Evolutionary conservation across 2,113 vertebrate species (phyloP), one percentile per base, ranked within the genome.

Genomic region (Terrapene triunguis): DNA sequence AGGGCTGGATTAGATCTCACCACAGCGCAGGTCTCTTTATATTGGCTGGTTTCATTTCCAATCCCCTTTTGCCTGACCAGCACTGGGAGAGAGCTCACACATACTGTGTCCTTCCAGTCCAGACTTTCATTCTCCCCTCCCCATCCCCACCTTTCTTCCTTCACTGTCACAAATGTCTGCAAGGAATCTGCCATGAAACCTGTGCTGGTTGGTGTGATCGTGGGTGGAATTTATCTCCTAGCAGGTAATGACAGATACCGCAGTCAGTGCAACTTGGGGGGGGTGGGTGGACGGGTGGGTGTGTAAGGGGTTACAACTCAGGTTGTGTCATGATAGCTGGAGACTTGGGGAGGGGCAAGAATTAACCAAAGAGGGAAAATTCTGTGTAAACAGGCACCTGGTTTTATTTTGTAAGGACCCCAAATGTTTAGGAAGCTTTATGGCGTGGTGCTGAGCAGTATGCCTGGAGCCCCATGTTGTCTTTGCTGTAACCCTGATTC

Each of bases 1-100:
- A 25, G 83, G 93, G 19, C 96, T 94, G 98, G 98, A 98, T 99
- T 98, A 99, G 94, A 55, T 87, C 98, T 97, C 95, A 94, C 97
- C 93, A 59, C 85, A 54, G 95, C 89, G 93, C 93, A 96, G 95
- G 94, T 85, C 95, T 97, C 97, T 93, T 82, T 93, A 92, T 95
- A 96, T 96, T 97, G 97, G 97, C 97, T 93, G 90, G 85, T 94
- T 97, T 96, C 88, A 90, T 92, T 96, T 96, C 94, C 98, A 98
- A 98, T 99, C 98, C 98, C 89, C 97, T 98, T 84, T 83, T 96
- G 98, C 92, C 98, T 95, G 97, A 78, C 98, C 95, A 98, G 98
- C 98, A 98, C 97, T 88, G 85, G 97, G 87, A 72, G 79, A 92
- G 92, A 2, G 82, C 89, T 91, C 78, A 21, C 93, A 93, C 89